Evolutionary conservation across 2,888 invertebrate genomes (phyloP), one percentile per base, ranked within the genome.

Genomic region (Diadegma fenestrale): DNA sequence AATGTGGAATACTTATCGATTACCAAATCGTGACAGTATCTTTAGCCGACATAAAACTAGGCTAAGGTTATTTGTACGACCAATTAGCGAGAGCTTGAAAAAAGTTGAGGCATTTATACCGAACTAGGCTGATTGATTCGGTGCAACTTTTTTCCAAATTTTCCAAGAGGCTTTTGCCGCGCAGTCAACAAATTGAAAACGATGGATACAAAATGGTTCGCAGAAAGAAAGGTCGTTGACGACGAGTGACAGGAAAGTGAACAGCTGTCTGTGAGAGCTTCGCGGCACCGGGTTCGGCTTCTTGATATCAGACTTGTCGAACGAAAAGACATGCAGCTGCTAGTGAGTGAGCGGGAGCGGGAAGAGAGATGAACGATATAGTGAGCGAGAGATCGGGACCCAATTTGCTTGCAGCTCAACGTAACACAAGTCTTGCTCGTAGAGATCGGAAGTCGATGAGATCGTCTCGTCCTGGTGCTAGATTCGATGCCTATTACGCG

Each of bases 381-480:
- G 69, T 41, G 64, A 78, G 73, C 84, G 77, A 71, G 71, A 37
- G 82, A 82, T 83, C 83, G 75, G 71, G 71, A 75, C 61, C 80
- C 86, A 88, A 88, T 88, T 88, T 88, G 85, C 82, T 85, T 82
- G 73, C 63, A 61, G 77, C 43, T 81, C 84, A 83, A 87, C 80
- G 80, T 54, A 63, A 80, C 66, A 83, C 80, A 63, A 77, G 58
- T 77, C 54, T 26, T 22, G 51, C 76, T 43, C 71, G 80, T 85
- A 37, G 3, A 83, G 88, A 88, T 88, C 88, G 88, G 84, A 85
- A 81, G 86, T 87, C 84, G 85, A 88, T 88, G 81, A 58, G 66
- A 86, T 76, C 75, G 76, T 48, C 37, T 8, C 26, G 61, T 61
- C 41, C 22, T 61, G 33, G 6, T 54, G 43, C 71, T 51, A 26